Percentiles rank a stretch among this genome's conserved stretches.
These are phyloP conservation scores for Aphrophora alni DNA, from an alignment of 2,888 invertebrate species.

Conservation along the genomic window DNA sequence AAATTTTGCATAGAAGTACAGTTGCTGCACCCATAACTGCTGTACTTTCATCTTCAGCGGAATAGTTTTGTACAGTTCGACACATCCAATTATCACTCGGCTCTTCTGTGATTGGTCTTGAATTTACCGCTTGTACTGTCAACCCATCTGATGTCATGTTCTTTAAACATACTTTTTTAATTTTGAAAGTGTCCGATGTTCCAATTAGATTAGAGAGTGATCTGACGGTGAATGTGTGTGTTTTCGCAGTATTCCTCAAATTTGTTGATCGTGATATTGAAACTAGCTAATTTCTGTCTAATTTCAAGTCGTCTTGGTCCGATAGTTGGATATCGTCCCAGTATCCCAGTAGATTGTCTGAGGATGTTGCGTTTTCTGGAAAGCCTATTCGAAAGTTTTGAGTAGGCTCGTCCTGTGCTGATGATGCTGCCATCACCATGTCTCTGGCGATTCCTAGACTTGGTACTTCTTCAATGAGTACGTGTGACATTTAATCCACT, in stretches of 20 bases:
- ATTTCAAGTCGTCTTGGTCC: constrained; percentile 49
- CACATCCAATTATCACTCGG: constrained; percentile 16
- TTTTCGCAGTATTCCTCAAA: constrained; percentile 49
- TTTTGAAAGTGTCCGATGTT: constrained; percentile 12
- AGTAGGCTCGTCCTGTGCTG: constrained; percentile 48
- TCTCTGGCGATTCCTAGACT: constrained; percentile 54
- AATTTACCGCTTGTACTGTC: constrained; percentile 29
- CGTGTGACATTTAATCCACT: constrained; percentile 50
- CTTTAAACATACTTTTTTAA: not conserved
- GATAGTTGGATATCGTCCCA: constrained; percentile 47
- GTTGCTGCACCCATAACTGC: constrained; percentile 27
- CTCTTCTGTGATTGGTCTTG: constrained; percentile 30
- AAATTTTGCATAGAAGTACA: too few relatives aligned
- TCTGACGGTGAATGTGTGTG: constrained; percentile 48
- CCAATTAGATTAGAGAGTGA: constrained; percentile 35
- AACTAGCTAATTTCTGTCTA: constrained; percentile 44
- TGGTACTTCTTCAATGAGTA: constrained; percentile 50
- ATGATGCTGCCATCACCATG: constrained; percentile 54
- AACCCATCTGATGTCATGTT: constrained; percentile 22
- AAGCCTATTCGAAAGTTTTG: constrained; percentile 52
- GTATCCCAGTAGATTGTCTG: constrained; percentile 49
- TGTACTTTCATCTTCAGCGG: constrained; percentile 33
- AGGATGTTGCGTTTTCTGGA: constrained; percentile 46
- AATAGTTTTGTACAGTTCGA: constrained; percentile 29
- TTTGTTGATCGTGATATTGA: constrained; percentile 46